Evolutionary conservation across 2,888 invertebrate species (phyloP).

Genomic region (Amphipoea oculea): DNA sequence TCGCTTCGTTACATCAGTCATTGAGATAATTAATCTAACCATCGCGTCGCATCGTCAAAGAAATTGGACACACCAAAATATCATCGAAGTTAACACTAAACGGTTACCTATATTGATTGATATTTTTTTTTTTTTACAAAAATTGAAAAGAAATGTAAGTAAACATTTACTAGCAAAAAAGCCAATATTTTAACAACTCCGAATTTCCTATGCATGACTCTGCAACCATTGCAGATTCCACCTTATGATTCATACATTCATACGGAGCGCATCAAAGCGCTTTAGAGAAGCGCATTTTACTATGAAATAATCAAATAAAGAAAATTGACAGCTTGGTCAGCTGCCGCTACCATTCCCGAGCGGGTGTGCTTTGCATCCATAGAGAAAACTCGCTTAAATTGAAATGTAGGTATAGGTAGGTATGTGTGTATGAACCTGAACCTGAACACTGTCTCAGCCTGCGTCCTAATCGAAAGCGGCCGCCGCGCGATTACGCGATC

Average conservation of each 20-base stretch:
- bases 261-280: neutral
- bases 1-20: neutral
- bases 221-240: neutral
- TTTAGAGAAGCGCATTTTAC: neutral
- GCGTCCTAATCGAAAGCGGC: neutral
- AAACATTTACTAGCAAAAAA: neutral
- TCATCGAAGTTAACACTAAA: neutral
- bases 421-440: neutral
- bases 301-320: slow-evolving; percentile 8
- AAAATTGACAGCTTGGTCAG: slow-evolving; percentile 9
- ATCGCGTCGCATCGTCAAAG: neutral
- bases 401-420: neutral
- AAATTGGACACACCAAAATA: neutral
- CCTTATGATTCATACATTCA: neutral
- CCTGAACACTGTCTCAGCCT: neutral
- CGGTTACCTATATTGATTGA: neutral
- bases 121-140: too few species aligned
- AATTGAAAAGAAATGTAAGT: neutral
- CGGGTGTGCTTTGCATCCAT: neutral
- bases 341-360: neutral
- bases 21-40: neutral
- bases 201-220: neutral
- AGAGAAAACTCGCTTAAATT: slow-evolving; percentile 2
- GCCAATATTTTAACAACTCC: neutral
- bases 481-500: neutral